Percentiles rank a stretch among this genome's conserved stretches.
Evolutionary conservation across 1,140 invertebrate genomes (phyloP).

Genomic region (Sycobia sp.): DNA sequence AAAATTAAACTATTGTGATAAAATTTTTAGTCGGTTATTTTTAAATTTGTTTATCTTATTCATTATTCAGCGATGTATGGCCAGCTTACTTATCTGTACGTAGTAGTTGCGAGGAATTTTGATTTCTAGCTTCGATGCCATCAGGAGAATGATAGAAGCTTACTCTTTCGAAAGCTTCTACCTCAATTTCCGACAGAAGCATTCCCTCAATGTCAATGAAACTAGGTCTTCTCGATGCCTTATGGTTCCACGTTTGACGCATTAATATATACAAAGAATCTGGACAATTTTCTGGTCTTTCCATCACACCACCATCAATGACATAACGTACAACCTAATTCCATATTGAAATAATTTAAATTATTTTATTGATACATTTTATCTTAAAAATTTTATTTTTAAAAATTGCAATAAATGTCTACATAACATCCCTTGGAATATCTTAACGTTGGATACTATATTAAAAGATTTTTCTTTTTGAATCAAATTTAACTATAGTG

Average conservation of each 20-base stretch:
- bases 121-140: slow-evolving; percentile 65
- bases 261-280: slow-evolving; percentile 87
- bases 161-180: slow-evolving; percentile 69
- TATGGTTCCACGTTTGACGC: slow-evolving; percentile 86
- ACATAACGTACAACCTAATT: slow-evolving; percentile 75
- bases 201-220: slow-evolving; percentile 80
- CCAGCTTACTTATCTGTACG: slow-evolving; percentile 52
- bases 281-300: slow-evolving; percentile 91
- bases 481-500: too few relatives aligned
- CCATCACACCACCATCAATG: slow-evolving; percentile 89
- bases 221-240: slow-evolving; percentile 75
- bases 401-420: too few relatives aligned
- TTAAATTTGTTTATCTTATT: not conserved
- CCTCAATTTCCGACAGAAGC: slow-evolving; percentile 66
- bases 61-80: too few relatives aligned
- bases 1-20: too few relatives aligned
- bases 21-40: not conserved
- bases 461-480: too few relatives aligned
- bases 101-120: slow-evolving; percentile 47
- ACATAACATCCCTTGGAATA: too few relatives aligned
- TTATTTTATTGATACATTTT: too few relatives aligned
- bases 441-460: too few relatives aligned
- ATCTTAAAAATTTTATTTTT: not conserved
- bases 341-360: too few relatives aligned
- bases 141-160: slow-evolving; percentile 79